Evolutionary conservation across 2,113 vertebrate genomes (phyloP).

Genomic region (Gallinago media): DNA sequence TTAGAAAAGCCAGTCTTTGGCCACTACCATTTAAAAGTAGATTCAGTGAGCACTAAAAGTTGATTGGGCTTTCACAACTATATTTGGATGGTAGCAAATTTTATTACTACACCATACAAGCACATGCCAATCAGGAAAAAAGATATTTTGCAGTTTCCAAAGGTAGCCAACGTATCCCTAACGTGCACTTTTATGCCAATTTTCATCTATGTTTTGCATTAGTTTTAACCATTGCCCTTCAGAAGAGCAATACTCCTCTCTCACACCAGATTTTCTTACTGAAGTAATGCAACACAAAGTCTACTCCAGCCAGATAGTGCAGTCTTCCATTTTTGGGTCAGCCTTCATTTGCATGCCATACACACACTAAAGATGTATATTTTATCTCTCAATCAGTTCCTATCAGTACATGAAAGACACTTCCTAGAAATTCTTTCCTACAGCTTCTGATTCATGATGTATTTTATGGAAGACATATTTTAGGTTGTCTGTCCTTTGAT

Average conservation of each 20-base stretch:
- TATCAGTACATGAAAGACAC: slow-evolving; percentile 68
- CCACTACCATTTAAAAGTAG: neutral
- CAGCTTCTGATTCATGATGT: slow-evolving; percentile 71
- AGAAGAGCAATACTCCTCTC: neutral
- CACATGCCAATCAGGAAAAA: neutral
- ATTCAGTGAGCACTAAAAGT: neutral
- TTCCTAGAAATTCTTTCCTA: slow-evolving; percentile 71
- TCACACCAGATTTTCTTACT: slow-evolving; percentile 18
- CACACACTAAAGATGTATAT: slow-evolving; percentile 77
- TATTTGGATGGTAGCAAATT: neutral
- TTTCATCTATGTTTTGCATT: neutral
- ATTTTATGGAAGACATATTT: slow-evolving; percentile 76
- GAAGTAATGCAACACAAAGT: neutral
- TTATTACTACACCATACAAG: neutral
- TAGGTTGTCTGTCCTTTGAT: slow-evolving; percentile 77
- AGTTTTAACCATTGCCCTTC: neutral
- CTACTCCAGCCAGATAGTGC: slow-evolving; percentile 10
- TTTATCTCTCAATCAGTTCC: slow-evolving; percentile 74
- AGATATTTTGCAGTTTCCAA: neutral
- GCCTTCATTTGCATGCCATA: slow-evolving; percentile 81
- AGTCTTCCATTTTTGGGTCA: slow-evolving; percentile 76
- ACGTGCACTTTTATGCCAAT: neutral
- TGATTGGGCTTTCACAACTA: neutral
- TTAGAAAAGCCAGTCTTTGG: neutral
- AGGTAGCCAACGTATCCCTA: neutral